Evolutionary conservation across 2,888 invertebrate species (phyloP).

Genomic region (Plagiodera versicolora): DNA sequence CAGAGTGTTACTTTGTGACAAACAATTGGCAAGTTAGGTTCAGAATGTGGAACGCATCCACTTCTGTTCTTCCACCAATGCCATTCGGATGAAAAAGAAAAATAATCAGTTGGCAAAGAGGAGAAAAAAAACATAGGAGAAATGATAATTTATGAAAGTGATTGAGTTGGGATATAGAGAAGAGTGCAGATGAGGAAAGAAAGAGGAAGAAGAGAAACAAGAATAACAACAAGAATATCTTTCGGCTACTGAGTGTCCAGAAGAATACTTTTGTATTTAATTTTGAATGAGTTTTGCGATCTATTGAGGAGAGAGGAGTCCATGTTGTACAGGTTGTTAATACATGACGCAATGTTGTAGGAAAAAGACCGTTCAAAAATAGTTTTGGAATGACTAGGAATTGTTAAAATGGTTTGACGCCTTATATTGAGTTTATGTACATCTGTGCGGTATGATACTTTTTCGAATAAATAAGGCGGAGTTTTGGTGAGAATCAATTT

Average conservation of each 20-base stretch:
- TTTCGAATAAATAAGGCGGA: background rate
- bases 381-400: background rate
- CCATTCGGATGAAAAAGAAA: too few species aligned
- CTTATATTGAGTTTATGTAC: constrained; percentile 1
- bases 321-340: background rate
- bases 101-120: too few species aligned
- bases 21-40: too few species aligned
- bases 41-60: too few species aligned
- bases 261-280: background rate
- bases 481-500: background rate
- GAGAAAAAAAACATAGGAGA: too few species aligned
- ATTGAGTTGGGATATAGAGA: too few species aligned
- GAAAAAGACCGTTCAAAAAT: background rate
- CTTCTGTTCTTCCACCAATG: too few species aligned
- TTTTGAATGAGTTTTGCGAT: background rate
- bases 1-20: too few species aligned
- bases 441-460: background rate
- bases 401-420: background rate
- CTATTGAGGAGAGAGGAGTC: background rate
- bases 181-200: background rate
- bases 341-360: background rate
- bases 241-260: background rate
- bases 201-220: background rate
- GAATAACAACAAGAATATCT: background rate
- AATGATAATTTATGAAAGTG: too few species aligned